phyloP scores from a whole-genome alignment of 1,140 invertebrate species.

The Neomicropteryx cornuta region DNA sequence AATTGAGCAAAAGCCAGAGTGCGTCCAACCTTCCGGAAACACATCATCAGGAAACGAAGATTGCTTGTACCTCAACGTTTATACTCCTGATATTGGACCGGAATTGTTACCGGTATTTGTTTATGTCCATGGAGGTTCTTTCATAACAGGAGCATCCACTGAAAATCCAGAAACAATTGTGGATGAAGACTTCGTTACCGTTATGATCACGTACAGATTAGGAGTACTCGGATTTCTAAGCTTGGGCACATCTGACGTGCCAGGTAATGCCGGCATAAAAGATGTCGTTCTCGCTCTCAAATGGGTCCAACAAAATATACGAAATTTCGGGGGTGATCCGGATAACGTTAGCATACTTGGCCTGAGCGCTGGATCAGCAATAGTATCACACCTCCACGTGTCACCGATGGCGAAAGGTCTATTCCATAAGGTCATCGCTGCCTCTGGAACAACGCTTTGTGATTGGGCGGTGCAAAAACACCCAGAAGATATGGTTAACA shows the following conservation, averaged over 20 bases:
- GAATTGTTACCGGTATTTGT: conserved; percentile 26
- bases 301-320: conserved; percentile 21
- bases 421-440: not conserved
- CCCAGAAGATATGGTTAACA: not conserved
- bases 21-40: conserved; percentile 10
- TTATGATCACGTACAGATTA: not conserved
- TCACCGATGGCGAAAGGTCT: conserved; percentile 16
- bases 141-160: not conserved
- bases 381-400: conserved; percentile 17
- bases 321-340: conserved; percentile 18
- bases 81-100: conserved; percentile 20
- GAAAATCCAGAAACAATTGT: not conserved
- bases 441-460: not conserved
- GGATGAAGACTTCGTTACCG: not conserved
- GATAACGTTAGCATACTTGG: conserved; percentile 20
- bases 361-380: conserved; percentile 19
- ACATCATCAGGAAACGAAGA: conserved; percentile 27
- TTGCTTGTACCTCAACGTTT: conserved; percentile 35
- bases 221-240: conserved; percentile 2
- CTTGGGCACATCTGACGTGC: conserved; percentile 7
- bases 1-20: conserved; percentile 29
- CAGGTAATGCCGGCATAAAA: conserved; percentile 20
- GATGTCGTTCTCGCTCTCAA: conserved; percentile 19
- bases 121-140: conserved; percentile 31
- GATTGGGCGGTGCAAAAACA: not conserved